Base-by-base conservation (phyloP, 1,140 invertebrate genomes). In the Augochlora pura region DNA sequence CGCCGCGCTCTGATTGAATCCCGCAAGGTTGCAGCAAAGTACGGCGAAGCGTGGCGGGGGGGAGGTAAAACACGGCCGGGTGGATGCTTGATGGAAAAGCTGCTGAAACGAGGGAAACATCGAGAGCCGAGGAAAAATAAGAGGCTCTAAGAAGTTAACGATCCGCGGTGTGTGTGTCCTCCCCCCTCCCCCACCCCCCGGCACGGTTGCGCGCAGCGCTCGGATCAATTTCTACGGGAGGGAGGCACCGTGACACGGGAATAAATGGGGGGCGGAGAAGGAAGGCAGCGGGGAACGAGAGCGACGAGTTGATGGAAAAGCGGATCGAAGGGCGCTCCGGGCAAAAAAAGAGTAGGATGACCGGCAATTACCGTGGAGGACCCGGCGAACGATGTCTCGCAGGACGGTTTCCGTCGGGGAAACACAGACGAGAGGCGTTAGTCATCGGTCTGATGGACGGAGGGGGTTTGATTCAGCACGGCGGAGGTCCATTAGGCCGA, bases 401-500 rank as follows among this genome's bases (percentile, higher is more conserved):
- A 6, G 49, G 49, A 21, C 25, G 39, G n/a, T n/a, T 73, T 79
- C 65, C 57, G 59, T n/a, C n/a, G 64, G 73, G 27, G 49, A n/a
- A n/a, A n/a, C n/a, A 65, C 60, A 49, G n/a, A 46, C 23, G 23
- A 38, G 69, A 38, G 69, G 38, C 39, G 46, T 18, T 6, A 25
- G 65, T 54, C 42, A 18, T 69, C 25, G 23, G 14, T 1, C 14
- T 25, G 16, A 54, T 18, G n/a, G 59, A 72, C 59, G 25, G 65
- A 39, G 21, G 21, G 9, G n/a, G n/a, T n/a, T 60, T 52, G 64
- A 75, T 75, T 67, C 64, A 57, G 73, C 49, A 32, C 18, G 23
- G 27, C 59, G 42, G 60, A 25, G 38, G 79, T 81, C 67, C 39
- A 81, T 81, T 81, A 82, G 72, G 46, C 12, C 60, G 76, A 68